phyloP scores from a whole-genome alignment of 2,888 invertebrate genomes.

The Drosophila merina region DNA sequence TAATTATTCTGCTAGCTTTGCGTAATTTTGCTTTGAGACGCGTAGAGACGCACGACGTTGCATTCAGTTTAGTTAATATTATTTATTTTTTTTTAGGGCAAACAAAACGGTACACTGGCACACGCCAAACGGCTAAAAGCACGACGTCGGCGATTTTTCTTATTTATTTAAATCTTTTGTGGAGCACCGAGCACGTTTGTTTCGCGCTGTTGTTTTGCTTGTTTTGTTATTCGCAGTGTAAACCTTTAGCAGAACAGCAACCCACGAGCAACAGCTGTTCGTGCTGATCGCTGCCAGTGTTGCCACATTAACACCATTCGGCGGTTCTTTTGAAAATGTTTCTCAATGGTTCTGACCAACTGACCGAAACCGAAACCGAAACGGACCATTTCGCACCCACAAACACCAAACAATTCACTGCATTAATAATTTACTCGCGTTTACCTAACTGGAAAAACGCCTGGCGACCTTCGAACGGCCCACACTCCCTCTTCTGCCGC shows the following conservation, averaged over 20 bases:
- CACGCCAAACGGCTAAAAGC: constrained; percentile 5
- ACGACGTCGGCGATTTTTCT: constrained; percentile 31
- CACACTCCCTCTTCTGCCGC: constrained; percentile 30
- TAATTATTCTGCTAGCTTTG: constrained; percentile 19
- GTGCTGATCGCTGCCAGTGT: constrained; percentile 55
- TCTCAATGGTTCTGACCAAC: constrained; percentile 5
- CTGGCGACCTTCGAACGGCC: constrained; percentile 35
- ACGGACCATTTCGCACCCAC: background rate
- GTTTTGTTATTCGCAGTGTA: constrained; percentile 2
- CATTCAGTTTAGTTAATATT: background rate
- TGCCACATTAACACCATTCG: constrained; percentile 38
- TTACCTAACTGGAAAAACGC: constrained; percentile 38
- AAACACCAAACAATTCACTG: background rate
- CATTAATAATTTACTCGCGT: constrained; percentile 40
- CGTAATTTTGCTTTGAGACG: constrained; percentile 29
- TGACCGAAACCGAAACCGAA: constrained; percentile 1
- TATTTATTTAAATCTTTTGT: constrained; percentile 28
- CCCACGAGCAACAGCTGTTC: constrained; percentile 7
- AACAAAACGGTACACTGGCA: constrained; percentile 24
- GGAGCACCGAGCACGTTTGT: constrained; percentile 52
- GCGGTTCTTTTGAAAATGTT: constrained; percentile 2
- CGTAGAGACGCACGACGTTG: constrained; percentile 20
- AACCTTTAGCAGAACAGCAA: background rate
- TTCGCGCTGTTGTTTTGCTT: constrained; percentile 1
- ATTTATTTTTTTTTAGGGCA: constrained; percentile 16